Evolutionary conservation across 2,797 vertebrate species (phyloP).

Genomic region (Myiotriccus ornatus): DNA sequence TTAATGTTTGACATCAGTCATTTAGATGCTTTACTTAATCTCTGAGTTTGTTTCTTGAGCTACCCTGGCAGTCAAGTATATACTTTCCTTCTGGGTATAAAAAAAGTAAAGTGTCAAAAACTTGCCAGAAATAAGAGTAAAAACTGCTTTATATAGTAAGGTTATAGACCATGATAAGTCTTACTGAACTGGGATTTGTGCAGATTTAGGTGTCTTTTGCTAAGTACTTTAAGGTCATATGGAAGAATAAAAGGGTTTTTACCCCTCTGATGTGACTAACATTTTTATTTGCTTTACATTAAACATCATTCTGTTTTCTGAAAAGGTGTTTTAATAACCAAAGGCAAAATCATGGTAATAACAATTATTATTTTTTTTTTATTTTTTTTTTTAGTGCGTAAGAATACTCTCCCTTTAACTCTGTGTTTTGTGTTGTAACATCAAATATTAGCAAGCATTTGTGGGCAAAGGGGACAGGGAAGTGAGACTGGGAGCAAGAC

Average conservation of each 20-base stretch:
- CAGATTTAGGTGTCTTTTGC: neutral
- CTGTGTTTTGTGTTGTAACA: neutral
- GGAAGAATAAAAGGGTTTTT: neutral
- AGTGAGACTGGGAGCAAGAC: neutral
- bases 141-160: neutral
- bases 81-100: neutral
- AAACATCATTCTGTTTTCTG: neutral
- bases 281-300: neutral
- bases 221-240: neutral
- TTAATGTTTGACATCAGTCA: neutral
- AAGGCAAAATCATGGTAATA: neutral
- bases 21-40: neutral
- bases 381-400: neutral
- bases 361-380: too few species aligned
- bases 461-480: neutral
- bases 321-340: neutral
- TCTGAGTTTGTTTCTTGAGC: neutral
- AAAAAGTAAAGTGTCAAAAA: neutral
- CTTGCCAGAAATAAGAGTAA: neutral
- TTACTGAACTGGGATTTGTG: neutral
- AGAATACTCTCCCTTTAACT: neutral
- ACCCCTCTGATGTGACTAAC: neutral
- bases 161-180: neutral
- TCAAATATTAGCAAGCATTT: neutral
- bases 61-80: neutral